Conservation (phyloP, 2,113 vertebrate species). For the Pangasianodon hypophthalmus region DNA sequence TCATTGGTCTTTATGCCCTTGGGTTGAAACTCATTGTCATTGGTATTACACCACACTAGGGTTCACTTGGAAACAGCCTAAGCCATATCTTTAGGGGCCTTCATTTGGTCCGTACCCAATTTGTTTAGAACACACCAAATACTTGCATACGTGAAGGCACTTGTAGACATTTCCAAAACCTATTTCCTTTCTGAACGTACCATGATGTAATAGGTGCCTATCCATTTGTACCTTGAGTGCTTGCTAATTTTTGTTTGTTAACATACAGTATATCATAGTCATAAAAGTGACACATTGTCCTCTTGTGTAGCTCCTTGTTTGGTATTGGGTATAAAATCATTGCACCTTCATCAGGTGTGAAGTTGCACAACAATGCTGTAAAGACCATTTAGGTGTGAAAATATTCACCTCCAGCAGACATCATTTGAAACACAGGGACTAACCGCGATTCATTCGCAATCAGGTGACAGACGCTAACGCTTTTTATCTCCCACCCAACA, state of each 20-base stretch:
- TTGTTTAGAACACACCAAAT: not conserved
- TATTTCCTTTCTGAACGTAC: not conserved
- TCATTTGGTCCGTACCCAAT: not conserved
- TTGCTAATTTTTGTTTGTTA: not conserved
- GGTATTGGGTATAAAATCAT: slow-evolving; percentile 8
- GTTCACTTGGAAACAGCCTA: not conserved
- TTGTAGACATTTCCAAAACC: not conserved
- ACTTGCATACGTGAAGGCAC: not conserved
- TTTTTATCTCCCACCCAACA: not conserved
- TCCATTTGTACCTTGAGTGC: not conserved
- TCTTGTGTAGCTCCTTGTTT: not conserved
- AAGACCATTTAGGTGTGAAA: slow-evolving; percentile 3
- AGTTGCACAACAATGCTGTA: not conserved
- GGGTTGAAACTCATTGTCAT: not conserved
- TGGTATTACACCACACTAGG: not conserved
- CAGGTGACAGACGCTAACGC: not conserved
- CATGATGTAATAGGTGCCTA: not conserved
- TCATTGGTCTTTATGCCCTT: not conserved
- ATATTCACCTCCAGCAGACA: not conserved
- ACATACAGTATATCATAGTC: not conserved
- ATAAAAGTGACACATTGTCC: not conserved
- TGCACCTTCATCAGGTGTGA: not conserved
- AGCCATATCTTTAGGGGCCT: not conserved
- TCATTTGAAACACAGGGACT: not conserved
- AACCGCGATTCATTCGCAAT: slow-evolving; percentile 3